Conservation (phyloP, 2,797 vertebrate genomes). For the Crenichthys baileyi region DNA sequence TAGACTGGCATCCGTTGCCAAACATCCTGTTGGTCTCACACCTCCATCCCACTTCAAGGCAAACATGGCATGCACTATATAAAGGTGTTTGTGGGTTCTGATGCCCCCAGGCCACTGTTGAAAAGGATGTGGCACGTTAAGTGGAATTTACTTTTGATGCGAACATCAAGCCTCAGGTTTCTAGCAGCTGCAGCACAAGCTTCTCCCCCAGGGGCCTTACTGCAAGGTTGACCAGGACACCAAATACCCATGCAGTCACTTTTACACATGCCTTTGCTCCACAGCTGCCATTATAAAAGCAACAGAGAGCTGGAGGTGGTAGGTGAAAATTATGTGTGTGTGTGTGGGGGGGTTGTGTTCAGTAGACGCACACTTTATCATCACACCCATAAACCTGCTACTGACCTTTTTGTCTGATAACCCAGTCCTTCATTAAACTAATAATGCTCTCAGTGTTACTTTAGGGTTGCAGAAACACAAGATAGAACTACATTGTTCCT, state of each 20-base stretch:
- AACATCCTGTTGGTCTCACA: conserved; percentile 50
- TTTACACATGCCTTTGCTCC: conserved; percentile 67
- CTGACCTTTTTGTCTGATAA: conserved; percentile 3
- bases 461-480: conserved; percentile 29
- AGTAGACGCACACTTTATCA: conserved; percentile 34
- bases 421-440: neutral
- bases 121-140: conserved; percentile 80
- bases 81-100: conserved; percentile 69
- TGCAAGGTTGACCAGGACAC: conserved; percentile 62
- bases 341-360: conserved; percentile 23
- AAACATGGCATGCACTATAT: conserved; percentile 77
- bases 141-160: conserved; percentile 84
- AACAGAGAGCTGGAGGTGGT: neutral
- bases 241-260: conserved; percentile 62
- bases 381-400: conserved; percentile 31
- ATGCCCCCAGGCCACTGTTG: conserved; percentile 69
- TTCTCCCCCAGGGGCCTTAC: conserved; percentile 52
- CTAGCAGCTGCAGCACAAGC: conserved; percentile 73
- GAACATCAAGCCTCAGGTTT: conserved; percentile 79
- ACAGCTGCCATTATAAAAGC: conserved; percentile 66
- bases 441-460: conserved; percentile 5
- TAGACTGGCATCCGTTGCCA: conserved; percentile 39
- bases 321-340: neutral
- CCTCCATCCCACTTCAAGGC: conserved; percentile 45
- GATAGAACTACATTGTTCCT: conserved; percentile 34